A percentile compares a stretch with the other conserved stretches of the same genome.
These are phyloP conservation scores for Trimorus sp. DNA, from an alignment of 2,888 invertebrate genomes.

Conservation along the genomic window DNA sequence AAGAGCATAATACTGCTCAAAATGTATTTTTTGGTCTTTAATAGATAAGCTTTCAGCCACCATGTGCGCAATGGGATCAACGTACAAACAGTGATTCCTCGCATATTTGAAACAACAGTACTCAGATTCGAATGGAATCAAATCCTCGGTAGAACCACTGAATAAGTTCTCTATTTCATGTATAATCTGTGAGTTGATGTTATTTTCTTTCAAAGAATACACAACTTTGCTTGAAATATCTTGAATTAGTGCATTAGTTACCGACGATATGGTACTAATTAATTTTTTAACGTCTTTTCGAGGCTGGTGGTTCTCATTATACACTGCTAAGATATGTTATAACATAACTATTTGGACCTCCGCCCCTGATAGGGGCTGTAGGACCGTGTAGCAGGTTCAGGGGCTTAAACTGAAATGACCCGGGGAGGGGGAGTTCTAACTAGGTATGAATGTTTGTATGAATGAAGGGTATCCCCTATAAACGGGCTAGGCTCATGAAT, in stretches of 20 bases:
- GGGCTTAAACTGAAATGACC: no score
- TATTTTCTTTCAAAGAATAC: neutral
- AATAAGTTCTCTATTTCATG: neutral
- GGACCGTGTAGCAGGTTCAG: no score
- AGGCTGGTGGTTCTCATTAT: neutral
- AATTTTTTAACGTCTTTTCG: slow-evolving; percentile 14
- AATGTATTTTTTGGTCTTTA: slow-evolving; percentile 1
- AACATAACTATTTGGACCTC: neutral
- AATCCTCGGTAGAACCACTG: neutral
- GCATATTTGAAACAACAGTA: neutral
- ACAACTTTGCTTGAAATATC: neutral
- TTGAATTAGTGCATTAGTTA: neutral
- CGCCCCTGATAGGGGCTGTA: no score
- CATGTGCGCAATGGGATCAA: slow-evolving; percentile 2
- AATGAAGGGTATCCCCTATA: no score
- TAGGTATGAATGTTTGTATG: no score
- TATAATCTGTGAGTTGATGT: neutral
- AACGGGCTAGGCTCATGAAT: no score
- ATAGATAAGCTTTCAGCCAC: slow-evolving; percentile 1
- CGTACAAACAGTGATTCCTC: neutral
- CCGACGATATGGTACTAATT: neutral
- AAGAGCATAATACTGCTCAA: slow-evolving; percentile 9
- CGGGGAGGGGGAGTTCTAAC: no score
- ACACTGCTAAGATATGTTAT: neutral
- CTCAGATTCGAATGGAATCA: neutral